Conservation (phyloP, 1,140 invertebrate species). For the Grapholita molesta region DNA sequence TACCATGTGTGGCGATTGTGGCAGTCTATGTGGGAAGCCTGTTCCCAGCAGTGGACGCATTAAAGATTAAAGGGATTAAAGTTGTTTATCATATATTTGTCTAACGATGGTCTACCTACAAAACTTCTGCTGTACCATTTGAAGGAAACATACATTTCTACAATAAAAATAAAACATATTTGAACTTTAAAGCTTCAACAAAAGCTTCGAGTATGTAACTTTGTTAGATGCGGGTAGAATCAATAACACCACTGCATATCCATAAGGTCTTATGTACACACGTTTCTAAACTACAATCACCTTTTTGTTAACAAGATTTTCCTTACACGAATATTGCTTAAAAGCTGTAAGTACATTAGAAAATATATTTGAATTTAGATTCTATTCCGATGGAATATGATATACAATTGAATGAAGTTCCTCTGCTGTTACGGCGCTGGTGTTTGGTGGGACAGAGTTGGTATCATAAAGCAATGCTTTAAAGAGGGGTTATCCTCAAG, state of each 20-base stretch:
- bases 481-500: neutral
- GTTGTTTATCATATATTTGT: neutral
- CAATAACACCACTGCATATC: neutral
- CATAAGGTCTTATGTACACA: neutral
- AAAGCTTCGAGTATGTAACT: neutral
- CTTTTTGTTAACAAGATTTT: neutral
- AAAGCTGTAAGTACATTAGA: no score
- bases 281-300: neutral
- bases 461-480: neutral
- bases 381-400: no score
- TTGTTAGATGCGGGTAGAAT: neutral
- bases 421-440: no score
- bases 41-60: no score
- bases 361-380: no score
- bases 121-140: neutral
- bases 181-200: neutral
- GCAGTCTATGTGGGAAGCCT: no score
- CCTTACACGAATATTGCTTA: no score
- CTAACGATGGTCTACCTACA: neutral
- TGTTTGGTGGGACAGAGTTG: no score
- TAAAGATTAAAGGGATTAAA: no score
- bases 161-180: neutral
- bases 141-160: neutral
- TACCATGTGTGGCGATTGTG: no score
- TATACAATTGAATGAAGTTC: no score